Base-by-base conservation (phyloP, 2,113 vertebrate genomes). In the Oxyura jamaicensis region DNA sequence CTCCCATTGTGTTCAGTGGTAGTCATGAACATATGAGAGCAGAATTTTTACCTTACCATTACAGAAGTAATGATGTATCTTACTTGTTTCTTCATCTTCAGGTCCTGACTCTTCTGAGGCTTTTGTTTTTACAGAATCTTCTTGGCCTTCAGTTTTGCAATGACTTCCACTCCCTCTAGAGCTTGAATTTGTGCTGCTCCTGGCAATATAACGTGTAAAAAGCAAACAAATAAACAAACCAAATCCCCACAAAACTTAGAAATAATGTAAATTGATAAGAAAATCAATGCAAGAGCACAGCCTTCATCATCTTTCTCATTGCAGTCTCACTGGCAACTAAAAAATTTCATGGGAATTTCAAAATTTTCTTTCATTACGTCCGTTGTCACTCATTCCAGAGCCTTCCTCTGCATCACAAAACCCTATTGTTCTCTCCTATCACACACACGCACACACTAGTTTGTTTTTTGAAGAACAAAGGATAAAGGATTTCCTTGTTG, bases 181-280 rank as follows among this genome's bases (percentile, higher is more conserved):
- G 96, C 98, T 98, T 88, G 99, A 99, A 35, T 98, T 97, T 90
- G 98, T 98, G 94, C 98, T 99, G 97, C 99, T 99, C 99, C 99
- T 99, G 94, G 18, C 44, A 96, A 50, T 0, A 8, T 46, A 92
- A 89, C 25, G 96, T 4, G 56, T n/a, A 59, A 14, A 79, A 81
- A 66, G 11, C 62, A 65, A 65, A 41, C 17, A 41, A 65, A 35
- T 18, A 29, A 65, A 41, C 41, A 65, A 29, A 13, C 23, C 23
- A 52, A 52, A 52, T 52, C 50, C 36, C 39, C 39, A 29, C 17
- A 65, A 59, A 33, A n/a, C n/a, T 77, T 71, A 91, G 59, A 74
- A 90, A 67, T 83, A 59, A 42, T 48, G 8, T 23, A 56, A 90
- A 71, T 5, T 82, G 6, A 10, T 22, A 59, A 83, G 46, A 90